Evolutionary conservation across 2,113 vertebrate species (phyloP).

Genomic region (Mormoops blainvillei): DNA sequence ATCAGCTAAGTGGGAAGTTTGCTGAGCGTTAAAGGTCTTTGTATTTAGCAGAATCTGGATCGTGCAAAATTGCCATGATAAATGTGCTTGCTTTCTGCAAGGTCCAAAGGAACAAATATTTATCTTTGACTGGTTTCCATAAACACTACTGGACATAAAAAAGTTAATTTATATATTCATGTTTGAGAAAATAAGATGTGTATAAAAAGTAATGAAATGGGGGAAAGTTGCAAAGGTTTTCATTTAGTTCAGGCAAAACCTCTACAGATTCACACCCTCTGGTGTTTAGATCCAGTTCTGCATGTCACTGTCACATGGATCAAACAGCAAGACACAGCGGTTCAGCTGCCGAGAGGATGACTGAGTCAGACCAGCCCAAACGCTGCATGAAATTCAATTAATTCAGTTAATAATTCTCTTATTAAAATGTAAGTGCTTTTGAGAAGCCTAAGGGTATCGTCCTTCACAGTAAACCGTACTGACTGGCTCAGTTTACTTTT

Average conservation of each 20-base stretch:
- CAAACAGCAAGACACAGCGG: neutral
- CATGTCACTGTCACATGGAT: neutral
- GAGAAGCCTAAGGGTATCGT: neutral
- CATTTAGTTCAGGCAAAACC: neutral
- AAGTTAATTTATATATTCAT: neutral
- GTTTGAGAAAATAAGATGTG: neutral
- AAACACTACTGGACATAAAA: neutral
- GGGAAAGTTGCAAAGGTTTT: neutral
- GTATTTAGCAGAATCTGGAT: neutral
- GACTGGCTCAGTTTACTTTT: neutral
- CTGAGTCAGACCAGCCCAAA: neutral
- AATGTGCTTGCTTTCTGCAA: neutral
- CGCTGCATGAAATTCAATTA: neutral
- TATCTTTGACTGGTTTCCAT: neutral
- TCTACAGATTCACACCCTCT: neutral
- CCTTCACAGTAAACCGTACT: neutral
- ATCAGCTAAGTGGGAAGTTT: neutral
- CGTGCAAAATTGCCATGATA: neutral
- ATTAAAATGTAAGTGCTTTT: neutral
- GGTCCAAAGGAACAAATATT: neutral
- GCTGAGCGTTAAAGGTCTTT: neutral
- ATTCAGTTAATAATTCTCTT: neutral
- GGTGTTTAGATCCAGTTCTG: neutral
- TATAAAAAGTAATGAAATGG: neutral
- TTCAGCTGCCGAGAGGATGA: neutral